Evolutionary conservation across 2,888 invertebrate genomes (phyloP), one percentile per base, ranked within the genome.

Genomic region (Graphium colonna): DNA sequence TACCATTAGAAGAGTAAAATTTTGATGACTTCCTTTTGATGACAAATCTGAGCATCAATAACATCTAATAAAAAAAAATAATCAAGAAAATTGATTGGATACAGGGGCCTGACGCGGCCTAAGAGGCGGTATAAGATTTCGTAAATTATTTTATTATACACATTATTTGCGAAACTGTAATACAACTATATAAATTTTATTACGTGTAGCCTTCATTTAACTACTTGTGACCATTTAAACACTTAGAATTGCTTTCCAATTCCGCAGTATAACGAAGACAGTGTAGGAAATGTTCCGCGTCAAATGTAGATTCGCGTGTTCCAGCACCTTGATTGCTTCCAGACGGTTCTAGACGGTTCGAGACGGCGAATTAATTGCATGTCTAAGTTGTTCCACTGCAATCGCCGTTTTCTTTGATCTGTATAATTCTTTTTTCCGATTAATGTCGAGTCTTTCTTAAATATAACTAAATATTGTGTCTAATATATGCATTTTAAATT

Each of bases 241-340:
- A 28, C 28, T 52, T 13, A 28, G 47, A 47, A 42, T 41, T 47
- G 41, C 46, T n/a, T n/a, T n/a, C n/a, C n/a, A n/a, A n/a, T n/a
- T n/a, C n/a, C n/a, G n/a, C n/a, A n/a, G 69, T 73, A 72, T 65
- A 61, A 62, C 48, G 64, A 64, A 56, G 65, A 62, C 68, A 61
- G 65, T 61, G 61, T 60, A 59, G 67, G 68, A 66, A 74, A 64
- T 65, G 65, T 69, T 72, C 63, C 65, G 57, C 62, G 67, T 63
- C 61, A 62, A 68, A 70, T 62, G 69, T 70, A 73, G 74, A 73
- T 73, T 73, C 63, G 58, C 57, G 58, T 59, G 57, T 52, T 57
- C 59, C 53, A 57, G 59, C 56, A 58, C 69, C 64, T 65, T 68
- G 68, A 69, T 70, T 69, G 67, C 67, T 65, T 60, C 58, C 61